Percentiles rank a stretch among this genome's conserved stretches.
Conservation (phyloP, 1,140 invertebrate genomes). For the Drosophila ambigua region DNA sequence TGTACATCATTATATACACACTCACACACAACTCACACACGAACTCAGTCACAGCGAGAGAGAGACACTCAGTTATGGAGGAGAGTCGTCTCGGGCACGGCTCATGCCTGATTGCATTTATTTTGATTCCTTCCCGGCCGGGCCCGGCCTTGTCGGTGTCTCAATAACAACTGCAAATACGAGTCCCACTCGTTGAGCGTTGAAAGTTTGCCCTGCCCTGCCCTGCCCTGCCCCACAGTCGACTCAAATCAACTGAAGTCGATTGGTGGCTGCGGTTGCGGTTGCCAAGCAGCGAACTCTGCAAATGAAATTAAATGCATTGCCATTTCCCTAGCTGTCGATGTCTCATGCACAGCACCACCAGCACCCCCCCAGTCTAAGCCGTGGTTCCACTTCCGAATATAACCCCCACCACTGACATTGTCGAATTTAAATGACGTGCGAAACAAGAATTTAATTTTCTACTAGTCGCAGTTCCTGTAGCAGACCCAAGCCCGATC, state of each 20-base stretch:
- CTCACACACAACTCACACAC: not conserved
- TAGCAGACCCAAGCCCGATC: slow-evolving; percentile 13
- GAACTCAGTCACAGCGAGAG: not conserved
- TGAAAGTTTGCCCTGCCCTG: slow-evolving; percentile 18
- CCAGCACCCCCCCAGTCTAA: not conserved
- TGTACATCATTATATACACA: slow-evolving; percentile 36
- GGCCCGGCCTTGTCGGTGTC: slow-evolving; percentile 49
- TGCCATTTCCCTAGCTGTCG: slow-evolving; percentile 42
- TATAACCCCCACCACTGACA: slow-evolving; percentile 33
- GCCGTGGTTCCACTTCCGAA: too few relatives aligned
- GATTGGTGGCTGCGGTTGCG: slow-evolving; percentile 34
- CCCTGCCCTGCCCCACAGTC: slow-evolving; percentile 4
- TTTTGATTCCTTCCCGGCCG: slow-evolving; percentile 34
- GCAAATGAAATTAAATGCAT: slow-evolving; percentile 81
- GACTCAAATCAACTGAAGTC: slow-evolving; percentile 39
- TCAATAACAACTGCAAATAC: slow-evolving; percentile 53
- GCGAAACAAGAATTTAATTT: slow-evolving; percentile 83
- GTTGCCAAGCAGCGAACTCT: slow-evolving; percentile 46
- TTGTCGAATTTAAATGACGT: slow-evolving; percentile 81
- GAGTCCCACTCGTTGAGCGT: not conserved
- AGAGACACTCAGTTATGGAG: not conserved
- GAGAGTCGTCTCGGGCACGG: slow-evolving; percentile 49
- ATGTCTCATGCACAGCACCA: slow-evolving; percentile 36
- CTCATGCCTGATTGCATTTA: slow-evolving; percentile 62
- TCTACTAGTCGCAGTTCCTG: slow-evolving; percentile 42